A percentile compares a stretch with the other conserved stretches of the same genome.
These are phyloP conservation scores for Caenorhabditis sp. DNA, from an alignment of 2,888 invertebrate species.

Conservation along the genomic window DNA sequence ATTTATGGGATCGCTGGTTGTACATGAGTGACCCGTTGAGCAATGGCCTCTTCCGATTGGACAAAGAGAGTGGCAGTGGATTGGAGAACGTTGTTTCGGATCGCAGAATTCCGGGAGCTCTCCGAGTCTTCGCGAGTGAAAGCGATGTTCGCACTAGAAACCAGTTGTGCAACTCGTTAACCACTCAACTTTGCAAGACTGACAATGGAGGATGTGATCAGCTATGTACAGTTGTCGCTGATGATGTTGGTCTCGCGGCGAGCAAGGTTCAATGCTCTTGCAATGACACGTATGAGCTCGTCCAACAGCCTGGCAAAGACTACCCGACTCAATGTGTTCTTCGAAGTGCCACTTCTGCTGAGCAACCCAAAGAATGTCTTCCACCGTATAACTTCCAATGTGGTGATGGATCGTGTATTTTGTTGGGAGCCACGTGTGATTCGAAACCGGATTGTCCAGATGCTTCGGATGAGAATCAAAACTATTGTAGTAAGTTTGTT, in stretches of 20 bases:
- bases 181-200: constrained; percentile 83
- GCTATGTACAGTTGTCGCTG: constrained; percentile 56
- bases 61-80: constrained; percentile 76
- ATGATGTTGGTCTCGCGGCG: constrained; percentile 58
- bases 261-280: constrained; percentile 85
- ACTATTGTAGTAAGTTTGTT: constrained; percentile 72
- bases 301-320: constrained; percentile 76
- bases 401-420: constrained; percentile 78
- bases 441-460: constrained; percentile 94
- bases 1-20: constrained; percentile 68
- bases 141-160: constrained; percentile 61
- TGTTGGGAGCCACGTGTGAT: constrained; percentile 81
- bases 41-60: constrained; percentile 89
- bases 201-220: constrained; percentile 88
- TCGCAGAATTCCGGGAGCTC: constrained; percentile 76
- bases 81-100: constrained; percentile 90
- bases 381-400: constrained; percentile 71
- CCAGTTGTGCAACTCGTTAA: constrained; percentile 64
- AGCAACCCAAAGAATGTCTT: constrained; percentile 52
- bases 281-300: constrained; percentile 84
- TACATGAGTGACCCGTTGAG: constrained; percentile 70
- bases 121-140: constrained; percentile 69
- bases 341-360: constrained; percentile 18
- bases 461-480: constrained; percentile 91
- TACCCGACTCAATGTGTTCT: constrained; percentile 67